These are phyloP conservation scores for Orussus abietinus DNA, from an alignment of 1,140 invertebrate species.

Conservation along the genomic window DNA sequence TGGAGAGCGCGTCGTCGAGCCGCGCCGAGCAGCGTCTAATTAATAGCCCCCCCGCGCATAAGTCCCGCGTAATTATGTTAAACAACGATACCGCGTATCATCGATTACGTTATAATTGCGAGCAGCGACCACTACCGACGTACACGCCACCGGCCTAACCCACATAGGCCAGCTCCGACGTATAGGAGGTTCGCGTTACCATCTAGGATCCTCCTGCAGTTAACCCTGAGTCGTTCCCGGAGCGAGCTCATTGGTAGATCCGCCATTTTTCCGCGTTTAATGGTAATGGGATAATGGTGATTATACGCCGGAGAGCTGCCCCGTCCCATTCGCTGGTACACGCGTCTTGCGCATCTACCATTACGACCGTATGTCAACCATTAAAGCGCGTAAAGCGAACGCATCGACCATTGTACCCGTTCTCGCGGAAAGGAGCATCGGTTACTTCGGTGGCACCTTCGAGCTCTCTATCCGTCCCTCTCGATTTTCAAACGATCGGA, in stretches of 20 bases:
- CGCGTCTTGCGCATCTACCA: no score
- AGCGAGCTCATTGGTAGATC: constrained; percentile 28
- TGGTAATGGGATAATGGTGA: constrained; percentile 39
- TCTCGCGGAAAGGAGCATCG: constrained; percentile 1
- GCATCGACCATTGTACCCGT: no score
- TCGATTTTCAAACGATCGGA: neutral
- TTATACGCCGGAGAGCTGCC: constrained; percentile 25
- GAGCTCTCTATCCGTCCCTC: neutral
- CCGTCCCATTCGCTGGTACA: no score
- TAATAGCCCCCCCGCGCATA: constrained; percentile 19
- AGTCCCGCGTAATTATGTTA: constrained; percentile 19
- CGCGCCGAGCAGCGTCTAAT: no score
- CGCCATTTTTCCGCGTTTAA: constrained; percentile 36
- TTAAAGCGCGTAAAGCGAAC: no score
- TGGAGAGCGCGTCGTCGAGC: no score
- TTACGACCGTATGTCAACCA: no score
- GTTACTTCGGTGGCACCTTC: neutral
- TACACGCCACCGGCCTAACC: neutral
- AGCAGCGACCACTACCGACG: constrained; percentile 12
- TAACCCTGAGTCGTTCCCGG: constrained; percentile 27
- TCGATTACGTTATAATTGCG: constrained; percentile 21
- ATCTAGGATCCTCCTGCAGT: constrained; percentile 26
- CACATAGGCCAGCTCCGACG: no score
- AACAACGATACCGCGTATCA: constrained; percentile 16
- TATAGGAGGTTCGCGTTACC: constrained; percentile 28